Base-by-base conservation (phyloP, 2,888 invertebrate species). In the Epinotia brunnichana region DNA sequence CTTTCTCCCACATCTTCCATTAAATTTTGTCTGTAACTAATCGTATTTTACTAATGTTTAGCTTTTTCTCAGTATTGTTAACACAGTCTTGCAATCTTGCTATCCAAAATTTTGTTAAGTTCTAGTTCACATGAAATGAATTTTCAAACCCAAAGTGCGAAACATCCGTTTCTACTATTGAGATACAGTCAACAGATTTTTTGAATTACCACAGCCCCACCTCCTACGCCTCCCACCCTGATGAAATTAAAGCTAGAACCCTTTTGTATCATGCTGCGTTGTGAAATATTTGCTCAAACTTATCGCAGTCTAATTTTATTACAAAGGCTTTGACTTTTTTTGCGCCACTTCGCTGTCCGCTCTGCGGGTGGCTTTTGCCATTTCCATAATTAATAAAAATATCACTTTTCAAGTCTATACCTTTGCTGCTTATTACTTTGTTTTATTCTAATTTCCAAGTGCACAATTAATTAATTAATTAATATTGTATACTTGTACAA, bases 231-330 rank as follows among this genome's bases (percentile, higher is more conserved):
- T 69, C 74, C 75, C 67, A 67, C 69, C 77, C 73, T 72, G 73
- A 80, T 82, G 81, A 78, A 79, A 83, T 81, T 79, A 80, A 63
- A 54, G 68, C 72, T 69, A 73, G 75, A 85, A 87, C 88, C 90
- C 89, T 86, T 88, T 85, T 83, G 80, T 76, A 76, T 81, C 88
- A 81, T 74, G 87, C 87, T 87, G 88, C 48, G 89, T 74, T 70
- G 70, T 77, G 80, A 85, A 85, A 81, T 79, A 83, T 83, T 81
- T 76, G 79, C 77, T 73, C 66, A 74, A 75, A 78, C 66, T 76
- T 41, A 60, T 66, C 19, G 19, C 61, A n/a, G 35, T 56, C 5
- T 71, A 66, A 67, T 60, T 67, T 53, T 54, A 35, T 64, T 44
- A 71, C 24, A 60, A 39, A 53, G 17, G 53, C 39, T 17, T n/a